These are phyloP conservation scores for Danio choprae DNA, from an alignment of 2,797 vertebrate species.

Conservation along the genomic window DNA sequence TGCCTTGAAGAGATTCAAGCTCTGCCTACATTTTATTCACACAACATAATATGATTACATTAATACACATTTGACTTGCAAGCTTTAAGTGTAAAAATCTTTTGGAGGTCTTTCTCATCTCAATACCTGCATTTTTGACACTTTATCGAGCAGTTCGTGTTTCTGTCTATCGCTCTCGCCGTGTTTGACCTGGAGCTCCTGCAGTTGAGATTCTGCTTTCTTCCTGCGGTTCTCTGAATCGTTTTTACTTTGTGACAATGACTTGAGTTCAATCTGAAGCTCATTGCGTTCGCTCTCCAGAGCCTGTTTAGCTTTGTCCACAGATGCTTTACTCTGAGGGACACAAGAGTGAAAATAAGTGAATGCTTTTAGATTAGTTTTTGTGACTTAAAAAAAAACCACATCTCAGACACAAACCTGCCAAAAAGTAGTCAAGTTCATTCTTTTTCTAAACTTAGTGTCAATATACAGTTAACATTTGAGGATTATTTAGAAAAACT, in stretches of 20 bases:
- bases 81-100: not conserved
- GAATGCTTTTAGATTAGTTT: not conserved
- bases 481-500: too few relatives aligned
- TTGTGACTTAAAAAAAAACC: not conserved
- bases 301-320: slow-evolving; percentile 92
- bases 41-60: not conserved
- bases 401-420: not conserved
- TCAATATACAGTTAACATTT: too few relatives aligned
- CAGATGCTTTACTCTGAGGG: slow-evolving; percentile 87
- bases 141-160: slow-evolving; percentile 84
- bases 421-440: not conserved
- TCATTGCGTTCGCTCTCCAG: slow-evolving; percentile 92
- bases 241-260: slow-evolving; percentile 85
- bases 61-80: not conserved
- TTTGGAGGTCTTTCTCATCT: not conserved
- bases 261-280: slow-evolving; percentile 89
- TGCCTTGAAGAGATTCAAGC: slow-evolving; percentile 84
- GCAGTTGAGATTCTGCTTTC: slow-evolving; percentile 90
- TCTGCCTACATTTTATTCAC: slow-evolving; percentile 79
- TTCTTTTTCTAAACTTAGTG: not conserved
- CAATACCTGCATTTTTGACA: slow-evolving; percentile 88
- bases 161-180: slow-evolving; percentile 86
- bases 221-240: slow-evolving; percentile 95
- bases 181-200: slow-evolving; percentile 90
- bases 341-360: not conserved